Evolutionary conservation across 2,113 vertebrate genomes (phyloP).

Genomic region (Lepisosteus oculatus): DNA sequence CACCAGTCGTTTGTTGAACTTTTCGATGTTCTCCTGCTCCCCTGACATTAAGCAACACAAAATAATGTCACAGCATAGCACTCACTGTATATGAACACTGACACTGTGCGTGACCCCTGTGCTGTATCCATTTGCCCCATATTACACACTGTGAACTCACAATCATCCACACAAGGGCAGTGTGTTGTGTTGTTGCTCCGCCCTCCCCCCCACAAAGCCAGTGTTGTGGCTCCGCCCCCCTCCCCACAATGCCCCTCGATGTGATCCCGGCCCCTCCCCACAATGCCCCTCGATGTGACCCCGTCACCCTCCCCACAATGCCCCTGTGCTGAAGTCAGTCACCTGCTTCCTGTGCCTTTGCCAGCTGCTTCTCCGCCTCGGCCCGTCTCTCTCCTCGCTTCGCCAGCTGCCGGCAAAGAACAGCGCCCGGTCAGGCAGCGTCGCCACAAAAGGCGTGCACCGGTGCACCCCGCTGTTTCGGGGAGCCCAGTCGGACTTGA

Average conservation of each 20-base stretch:
- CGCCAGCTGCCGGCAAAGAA: constrained; percentile 53
- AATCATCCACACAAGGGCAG: too few species aligned
- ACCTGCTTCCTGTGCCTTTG: constrained; percentile 82
- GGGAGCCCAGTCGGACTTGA: too few species aligned
- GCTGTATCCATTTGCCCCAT: too few species aligned
- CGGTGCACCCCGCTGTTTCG: too few species aligned
- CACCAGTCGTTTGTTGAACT: constrained; percentile 89
- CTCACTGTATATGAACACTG: too few species aligned
- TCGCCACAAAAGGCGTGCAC: not conserved
- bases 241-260: not conserved
- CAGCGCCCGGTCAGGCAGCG: not conserved
- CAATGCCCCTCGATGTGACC: not conserved
- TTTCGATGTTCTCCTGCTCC: constrained; percentile 82
- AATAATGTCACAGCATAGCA: not conserved
- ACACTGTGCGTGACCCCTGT: too few species aligned
- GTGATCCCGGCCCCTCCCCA: not conserved
- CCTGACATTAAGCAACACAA: constrained; percentile 38
- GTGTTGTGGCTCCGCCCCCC: too few species aligned
- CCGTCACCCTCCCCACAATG: too few species aligned
- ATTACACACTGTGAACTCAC: too few species aligned
- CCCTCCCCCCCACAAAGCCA: too few species aligned
- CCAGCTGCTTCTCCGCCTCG: constrained; percentile 86
- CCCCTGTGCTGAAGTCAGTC: constrained; percentile 7
- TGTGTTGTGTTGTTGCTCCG: too few species aligned
- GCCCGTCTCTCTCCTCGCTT: constrained; percentile 86